phyloP scores from a whole-genome alignment of 2,113 vertebrate genomes.

The Colaptes auratus region DNA sequence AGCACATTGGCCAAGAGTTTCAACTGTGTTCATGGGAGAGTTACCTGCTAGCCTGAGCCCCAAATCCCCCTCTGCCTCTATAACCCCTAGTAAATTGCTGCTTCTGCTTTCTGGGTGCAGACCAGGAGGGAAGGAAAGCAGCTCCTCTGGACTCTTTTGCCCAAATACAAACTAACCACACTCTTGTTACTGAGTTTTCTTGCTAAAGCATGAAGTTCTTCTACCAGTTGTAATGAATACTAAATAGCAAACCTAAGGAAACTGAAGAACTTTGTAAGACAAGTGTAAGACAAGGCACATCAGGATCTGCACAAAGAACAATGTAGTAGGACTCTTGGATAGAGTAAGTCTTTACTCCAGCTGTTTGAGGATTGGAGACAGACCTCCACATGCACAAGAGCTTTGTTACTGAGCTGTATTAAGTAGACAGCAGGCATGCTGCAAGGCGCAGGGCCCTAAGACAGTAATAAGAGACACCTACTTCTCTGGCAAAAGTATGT shows the following conservation, averaged over 20 bases:
- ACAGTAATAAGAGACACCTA: background rate
- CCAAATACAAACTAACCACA: background rate
- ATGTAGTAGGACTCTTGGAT: background rate
- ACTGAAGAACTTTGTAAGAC: slow-evolving; percentile 5
- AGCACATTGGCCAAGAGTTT: background rate
- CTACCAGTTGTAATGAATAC: background rate
- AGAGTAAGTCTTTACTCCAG: background rate
- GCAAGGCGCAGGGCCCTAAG: background rate
- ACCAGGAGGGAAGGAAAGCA: background rate
- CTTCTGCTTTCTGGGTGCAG: background rate
- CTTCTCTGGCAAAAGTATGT: background rate
- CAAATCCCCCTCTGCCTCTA: background rate
- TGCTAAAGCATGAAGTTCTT: background rate
- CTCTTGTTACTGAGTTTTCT: background rate
- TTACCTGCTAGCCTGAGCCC: background rate
- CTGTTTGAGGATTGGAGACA: background rate
- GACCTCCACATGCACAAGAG: background rate
- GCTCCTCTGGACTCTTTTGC: background rate
- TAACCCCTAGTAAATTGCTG: background rate
- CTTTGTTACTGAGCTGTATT: background rate
- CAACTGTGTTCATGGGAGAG: background rate
- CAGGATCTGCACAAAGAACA: background rate
- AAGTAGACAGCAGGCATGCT: background rate
- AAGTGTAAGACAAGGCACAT: background rate
- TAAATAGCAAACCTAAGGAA: background rate